These are phyloP conservation scores for Chaunax sp. DNA, from an alignment of 2,797 vertebrate genomes.

Conservation along the genomic window DNA sequence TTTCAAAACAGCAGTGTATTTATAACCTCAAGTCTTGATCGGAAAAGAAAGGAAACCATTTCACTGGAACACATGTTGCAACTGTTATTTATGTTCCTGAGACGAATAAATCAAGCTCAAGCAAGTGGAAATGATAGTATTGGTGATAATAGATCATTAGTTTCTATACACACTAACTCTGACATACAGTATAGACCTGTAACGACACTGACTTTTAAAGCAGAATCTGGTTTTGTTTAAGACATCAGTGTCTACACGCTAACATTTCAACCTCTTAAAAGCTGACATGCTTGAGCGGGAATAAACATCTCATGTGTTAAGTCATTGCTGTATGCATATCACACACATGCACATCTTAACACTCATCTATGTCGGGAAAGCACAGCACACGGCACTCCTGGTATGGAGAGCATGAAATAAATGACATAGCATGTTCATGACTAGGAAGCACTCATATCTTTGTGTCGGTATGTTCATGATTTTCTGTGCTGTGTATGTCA, in stretches of 20 bases:
- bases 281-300: constrained; percentile 36
- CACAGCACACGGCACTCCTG: constrained; percentile 15
- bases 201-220: constrained; percentile 5
- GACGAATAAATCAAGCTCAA: constrained; percentile 22
- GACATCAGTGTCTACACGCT: constrained; percentile 15
- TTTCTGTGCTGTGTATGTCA: constrained; percentile 29
- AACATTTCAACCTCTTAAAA: constrained; percentile 35
- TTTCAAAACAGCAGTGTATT: constrained; percentile 46
- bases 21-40: constrained; percentile 33
- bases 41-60: neutral
- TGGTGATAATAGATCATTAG: neutral
- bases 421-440: constrained; percentile 31
- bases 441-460: constrained; percentile 18
- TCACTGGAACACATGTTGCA: constrained; percentile 12
- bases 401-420: constrained; percentile 53
- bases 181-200: neutral
- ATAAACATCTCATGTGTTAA: constrained; percentile 45
- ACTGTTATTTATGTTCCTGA: constrained; percentile 28
- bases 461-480: constrained; percentile 9
- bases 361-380: constrained; percentile 31
- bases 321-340: constrained; percentile 30
- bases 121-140: neutral
- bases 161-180: neutral
- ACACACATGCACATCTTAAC: constrained; percentile 24
- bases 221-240: constrained; percentile 20